Evolutionary conservation across 1,140 invertebrate genomes (phyloP).

Genomic region (Tetramorium simillimum): DNA sequence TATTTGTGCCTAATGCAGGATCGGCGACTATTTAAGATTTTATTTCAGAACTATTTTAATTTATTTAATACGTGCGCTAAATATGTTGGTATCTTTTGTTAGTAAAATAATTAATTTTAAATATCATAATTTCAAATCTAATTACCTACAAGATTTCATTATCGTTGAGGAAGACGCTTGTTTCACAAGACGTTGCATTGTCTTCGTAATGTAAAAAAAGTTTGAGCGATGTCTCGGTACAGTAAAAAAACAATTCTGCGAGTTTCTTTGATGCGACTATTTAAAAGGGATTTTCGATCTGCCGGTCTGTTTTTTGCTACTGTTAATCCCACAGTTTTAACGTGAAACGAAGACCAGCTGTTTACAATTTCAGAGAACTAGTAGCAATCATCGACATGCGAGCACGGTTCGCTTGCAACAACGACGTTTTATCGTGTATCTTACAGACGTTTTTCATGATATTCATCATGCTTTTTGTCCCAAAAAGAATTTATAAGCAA

Average conservation of each 20-base stretch:
- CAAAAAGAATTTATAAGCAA: constrained; percentile 17
- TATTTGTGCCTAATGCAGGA: not conserved
- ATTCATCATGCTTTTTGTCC: not conserved
- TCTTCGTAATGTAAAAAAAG: not conserved
- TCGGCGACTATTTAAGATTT: not conserved
- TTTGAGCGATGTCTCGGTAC: not conserved
- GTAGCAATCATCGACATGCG: constrained; percentile 61
- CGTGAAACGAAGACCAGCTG: constrained; percentile 49
- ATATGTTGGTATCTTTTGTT: not conserved
- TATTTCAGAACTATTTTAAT: not conserved
- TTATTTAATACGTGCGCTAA: not conserved
- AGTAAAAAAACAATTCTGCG: not conserved
- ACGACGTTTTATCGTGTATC: not conserved
- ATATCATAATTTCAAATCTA: not conserved
- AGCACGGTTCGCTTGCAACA: not conserved
- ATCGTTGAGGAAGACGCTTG: not conserved
- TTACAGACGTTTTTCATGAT: constrained; percentile 4
- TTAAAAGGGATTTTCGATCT: constrained; percentile 48
- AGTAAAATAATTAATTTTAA: not conserved
- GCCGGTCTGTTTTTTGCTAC: constrained; percentile 1
- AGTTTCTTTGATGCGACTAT: constrained; percentile 7
- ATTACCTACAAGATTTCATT: not conserved
- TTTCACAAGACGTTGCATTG: not conserved
- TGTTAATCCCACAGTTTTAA: constrained; percentile 33
- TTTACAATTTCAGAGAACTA: constrained; percentile 57